Percentiles rank a stretch among this genome's conserved stretches.
These are phyloP conservation scores for Poliocrania exsul DNA, from an alignment of 2,797 vertebrate species.

Conservation along the genomic window DNA sequence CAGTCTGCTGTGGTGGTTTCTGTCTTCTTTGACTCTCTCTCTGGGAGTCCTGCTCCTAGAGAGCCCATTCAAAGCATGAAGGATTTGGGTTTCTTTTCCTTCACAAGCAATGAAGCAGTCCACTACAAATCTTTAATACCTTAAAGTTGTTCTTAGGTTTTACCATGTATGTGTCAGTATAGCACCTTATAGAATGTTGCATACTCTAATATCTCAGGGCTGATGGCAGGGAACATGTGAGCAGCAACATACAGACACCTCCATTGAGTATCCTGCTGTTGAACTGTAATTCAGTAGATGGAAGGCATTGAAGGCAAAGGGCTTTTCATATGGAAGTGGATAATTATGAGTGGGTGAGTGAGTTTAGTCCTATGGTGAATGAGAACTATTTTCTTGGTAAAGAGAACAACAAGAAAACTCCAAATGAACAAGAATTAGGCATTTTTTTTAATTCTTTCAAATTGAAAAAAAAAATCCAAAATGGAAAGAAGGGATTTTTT, in stretches of 20 bases:
- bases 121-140: neutral
- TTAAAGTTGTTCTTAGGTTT: neutral
- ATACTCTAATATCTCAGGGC: neutral
- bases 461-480: neutral
- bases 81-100: neutral
- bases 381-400: neutral
- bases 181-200: neutral
- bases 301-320: neutral
- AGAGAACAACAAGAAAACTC: neutral
- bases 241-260: neutral
- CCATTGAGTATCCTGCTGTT: neutral
- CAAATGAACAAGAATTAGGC: fast-evolving
- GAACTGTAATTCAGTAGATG: neutral
- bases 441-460: neutral
- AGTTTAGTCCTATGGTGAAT: neutral
- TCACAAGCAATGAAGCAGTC: neutral
- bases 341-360: neutral
- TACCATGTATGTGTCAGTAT: neutral
- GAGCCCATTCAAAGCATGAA: neutral
- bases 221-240: neutral
- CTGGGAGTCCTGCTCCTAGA: neutral
- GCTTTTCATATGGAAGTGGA: neutral
- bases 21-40: neutral
- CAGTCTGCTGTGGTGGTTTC: neutral
- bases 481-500: neutral